Evolutionary conservation across 2,888 invertebrate genomes (phyloP).

Genomic region (Mactromeris polynyma): DNA sequence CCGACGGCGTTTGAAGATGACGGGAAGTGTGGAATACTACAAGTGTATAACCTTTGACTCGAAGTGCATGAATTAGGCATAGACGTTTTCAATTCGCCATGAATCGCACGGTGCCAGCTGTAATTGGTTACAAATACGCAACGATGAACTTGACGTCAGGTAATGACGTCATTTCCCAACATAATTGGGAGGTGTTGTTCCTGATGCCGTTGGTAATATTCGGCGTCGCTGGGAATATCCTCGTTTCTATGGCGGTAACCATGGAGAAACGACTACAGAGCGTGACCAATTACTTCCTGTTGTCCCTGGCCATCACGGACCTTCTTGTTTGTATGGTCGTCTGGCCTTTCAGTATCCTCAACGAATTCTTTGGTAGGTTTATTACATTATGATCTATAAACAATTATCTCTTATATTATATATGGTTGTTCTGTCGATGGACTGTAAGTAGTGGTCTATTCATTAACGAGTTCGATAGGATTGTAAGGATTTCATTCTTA

Average conservation of each 20-base stretch:
- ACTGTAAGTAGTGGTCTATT: no score
- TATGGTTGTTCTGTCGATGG: no score
- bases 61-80: neutral
- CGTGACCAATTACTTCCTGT: conserved; percentile 97
- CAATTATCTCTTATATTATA: no score
- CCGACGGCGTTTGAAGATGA: neutral
- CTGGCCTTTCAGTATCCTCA: conserved; percentile 97
- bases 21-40: neutral
- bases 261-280: conserved; percentile 96
- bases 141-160: conserved; percentile 52
- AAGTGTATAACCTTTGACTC: neutral
- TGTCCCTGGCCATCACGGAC: conserved; percentile 97
- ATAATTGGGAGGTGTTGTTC: conserved; percentile 75
- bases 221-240: conserved; percentile 91
- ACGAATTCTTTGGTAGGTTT: conserved; percentile 96
- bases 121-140: conserved; percentile 26
- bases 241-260: conserved; percentile 97
- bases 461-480: no score
- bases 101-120: neutral
- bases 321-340: conserved; percentile 96
- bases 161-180: conserved; percentile 36
- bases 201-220: conserved; percentile 78
- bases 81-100: neutral
- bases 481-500: no score
- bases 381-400: neutral